phyloP scores from a whole-genome alignment of 2,113 vertebrate genomes.

The Mustela nigripes region DNA sequence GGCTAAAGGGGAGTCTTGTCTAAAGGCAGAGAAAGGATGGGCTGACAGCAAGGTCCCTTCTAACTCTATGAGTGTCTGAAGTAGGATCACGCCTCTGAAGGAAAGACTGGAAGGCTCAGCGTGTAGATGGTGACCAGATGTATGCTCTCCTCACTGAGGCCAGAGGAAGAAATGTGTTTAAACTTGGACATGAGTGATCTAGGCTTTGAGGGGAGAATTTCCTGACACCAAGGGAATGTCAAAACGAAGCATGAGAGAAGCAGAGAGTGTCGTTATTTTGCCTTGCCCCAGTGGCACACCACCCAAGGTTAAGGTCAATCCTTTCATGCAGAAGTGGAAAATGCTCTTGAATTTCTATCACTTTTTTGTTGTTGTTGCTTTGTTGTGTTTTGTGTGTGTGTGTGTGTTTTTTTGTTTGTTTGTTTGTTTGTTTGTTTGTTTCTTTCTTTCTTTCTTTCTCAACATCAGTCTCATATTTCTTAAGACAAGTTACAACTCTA shows the following conservation, averaged over 20 bases:
- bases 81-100: conserved; percentile 45
- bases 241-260: conserved; percentile 49
- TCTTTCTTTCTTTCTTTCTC: neutral
- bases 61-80: conserved; percentile 63
- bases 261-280: neutral
- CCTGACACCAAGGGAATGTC: neutral
- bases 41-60: conserved; percentile 52
- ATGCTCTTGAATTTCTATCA: neutral
- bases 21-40: conserved; percentile 52
- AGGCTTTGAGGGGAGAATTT: conserved; percentile 44
- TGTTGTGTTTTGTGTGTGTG: neutral
- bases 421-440: no score
- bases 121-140: conserved; percentile 61
- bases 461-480: neutral
- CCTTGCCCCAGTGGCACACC: neutral
- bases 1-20: conserved; percentile 36
- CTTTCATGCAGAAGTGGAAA: neutral
- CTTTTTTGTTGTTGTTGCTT: neutral
- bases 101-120: conserved; percentile 1
- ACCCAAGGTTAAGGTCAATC: no score
- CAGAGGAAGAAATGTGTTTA: conserved; percentile 68
- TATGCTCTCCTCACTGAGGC: conserved; percentile 44
- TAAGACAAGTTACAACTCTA: neutral
- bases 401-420: no score
- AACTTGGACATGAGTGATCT: neutral